phyloP scores from a whole-genome alignment of 2,888 invertebrate species.

The Rotaria socialis region DNA sequence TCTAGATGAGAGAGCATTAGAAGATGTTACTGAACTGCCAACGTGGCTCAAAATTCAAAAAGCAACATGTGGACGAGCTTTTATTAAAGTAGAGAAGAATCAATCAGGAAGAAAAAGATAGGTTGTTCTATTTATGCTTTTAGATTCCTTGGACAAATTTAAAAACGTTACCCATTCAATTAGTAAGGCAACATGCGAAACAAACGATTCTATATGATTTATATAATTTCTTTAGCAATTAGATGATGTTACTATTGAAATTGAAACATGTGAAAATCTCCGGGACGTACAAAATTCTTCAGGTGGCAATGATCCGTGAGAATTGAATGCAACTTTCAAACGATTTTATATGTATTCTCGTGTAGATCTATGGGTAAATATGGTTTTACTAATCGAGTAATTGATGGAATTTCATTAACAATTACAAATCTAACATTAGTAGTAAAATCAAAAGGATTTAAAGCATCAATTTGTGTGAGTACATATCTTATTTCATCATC shows the following conservation, averaged over 20 bases:
- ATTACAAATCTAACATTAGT: constrained; percentile 26
- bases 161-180: constrained; percentile 43
- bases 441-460: not conserved
- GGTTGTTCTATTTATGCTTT: not conserved
- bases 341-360: not conserved
- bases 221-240: constrained; percentile 62
- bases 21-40: constrained; percentile 87
- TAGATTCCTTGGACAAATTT: constrained; percentile 44
- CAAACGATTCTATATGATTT: not conserved
- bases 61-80: constrained; percentile 87
- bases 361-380: not conserved
- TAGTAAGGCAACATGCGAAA: constrained; percentile 9
- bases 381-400: constrained; percentile 33
- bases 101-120: not conserved
- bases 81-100: constrained; percentile 62
- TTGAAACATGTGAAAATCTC: constrained; percentile 77
- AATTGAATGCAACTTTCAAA: not conserved
- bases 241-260: constrained; percentile 84
- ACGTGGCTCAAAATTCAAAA: constrained; percentile 86
- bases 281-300: not conserved
- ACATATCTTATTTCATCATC: too few species aligned
- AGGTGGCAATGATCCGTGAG: not conserved
- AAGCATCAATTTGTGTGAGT: not conserved
- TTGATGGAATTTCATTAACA: constrained; percentile 37
- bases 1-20: constrained; percentile 85